A percentile compares a stretch with the other conserved stretches of the same genome.
phyloP scores from a whole-genome alignment of 92 coral and sea anemone genomes.

The Heteractis magnifica region DNA sequence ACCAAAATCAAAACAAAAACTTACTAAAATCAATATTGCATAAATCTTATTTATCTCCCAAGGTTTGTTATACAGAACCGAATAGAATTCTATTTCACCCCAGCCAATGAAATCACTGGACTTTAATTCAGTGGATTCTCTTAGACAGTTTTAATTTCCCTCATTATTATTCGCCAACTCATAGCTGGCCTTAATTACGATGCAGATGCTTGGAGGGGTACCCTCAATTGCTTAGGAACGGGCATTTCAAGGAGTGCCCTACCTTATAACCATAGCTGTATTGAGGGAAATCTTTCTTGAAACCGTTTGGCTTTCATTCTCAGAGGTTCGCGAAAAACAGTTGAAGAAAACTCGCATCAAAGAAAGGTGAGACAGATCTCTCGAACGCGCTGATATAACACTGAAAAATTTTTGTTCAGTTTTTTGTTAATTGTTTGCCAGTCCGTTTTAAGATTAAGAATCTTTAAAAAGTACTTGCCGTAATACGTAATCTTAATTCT shows the following conservation, averaged over 20 bases:
- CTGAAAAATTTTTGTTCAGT: neutral
- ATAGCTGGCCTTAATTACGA: conserved; percentile 18
- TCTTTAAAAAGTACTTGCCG: too few species aligned
- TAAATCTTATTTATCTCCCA: neutral
- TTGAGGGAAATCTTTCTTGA: conserved; percentile 17
- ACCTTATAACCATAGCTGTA: conserved; percentile 28
- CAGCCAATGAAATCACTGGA: neutral
- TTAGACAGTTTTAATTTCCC: conserved; percentile 3
- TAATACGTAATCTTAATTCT: too few species aligned
- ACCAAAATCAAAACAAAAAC: too few species aligned
- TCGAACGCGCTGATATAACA: neutral
- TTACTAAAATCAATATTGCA: too few species aligned
- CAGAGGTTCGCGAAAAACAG: conserved; percentile 7
- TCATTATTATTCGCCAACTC: conserved; percentile 10
- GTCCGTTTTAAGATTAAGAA: neutral
- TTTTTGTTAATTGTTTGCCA: neutral
- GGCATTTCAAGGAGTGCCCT: conserved; percentile 32
- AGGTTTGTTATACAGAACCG: too few species aligned
- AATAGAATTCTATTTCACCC: neutral
- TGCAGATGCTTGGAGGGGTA: conserved; percentile 24
- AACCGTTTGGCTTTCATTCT: neutral
- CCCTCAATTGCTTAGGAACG: conserved; percentile 31
- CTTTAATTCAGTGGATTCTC: neutral
- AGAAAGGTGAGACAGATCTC: neutral
- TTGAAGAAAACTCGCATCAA: neutral